Base-by-base conservation (phyloP, 2,888 invertebrate genomes). In the Zhuqinia jingwanae region DNA sequence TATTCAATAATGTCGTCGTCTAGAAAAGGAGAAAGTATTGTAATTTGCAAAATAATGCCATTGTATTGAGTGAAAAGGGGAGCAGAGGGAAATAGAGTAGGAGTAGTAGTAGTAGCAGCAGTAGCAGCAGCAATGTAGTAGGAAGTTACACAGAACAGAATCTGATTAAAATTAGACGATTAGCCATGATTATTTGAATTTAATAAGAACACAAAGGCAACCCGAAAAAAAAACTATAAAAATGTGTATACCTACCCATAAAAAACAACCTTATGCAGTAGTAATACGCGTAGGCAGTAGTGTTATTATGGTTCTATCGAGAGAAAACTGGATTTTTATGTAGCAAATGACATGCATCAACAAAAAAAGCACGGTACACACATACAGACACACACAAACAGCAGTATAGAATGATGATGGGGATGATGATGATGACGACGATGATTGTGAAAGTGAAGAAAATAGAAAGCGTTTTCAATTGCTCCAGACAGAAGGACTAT, bases 121-220 rank as follows among this genome's bases (percentile, higher is more conserved):
- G n/a, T n/a, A n/a, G n/a, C n/a, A n/a, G n/a, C n/a, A n/a, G n/a
- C n/a, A n/a, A n/a, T n/a, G n/a, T n/a, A n/a, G n/a, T n/a, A n/a
- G n/a, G n/a, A n/a, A n/a, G n/a, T n/a, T n/a, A n/a, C n/a, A n/a
- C n/a, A n/a, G n/a, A 83, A 76, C 76, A 53, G 36, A 83, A 76
- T 83, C 76, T 83, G 83, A 83, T 83, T 83, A 83, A 60, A 82
- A 82, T 82, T 82, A 50, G 76, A 22, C 76, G 83, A 83, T 83
- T 83, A 83, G 83, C 68, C 82, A 60, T 65, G 73, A 82, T 75
- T 82, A 83, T 83, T 83, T 83, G 76, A 83, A 65, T 83, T 76
- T 83, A 83, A 83, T 83, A 76, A 83, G 83, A 56, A 65, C 58
- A 45, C 42, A 76, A 75, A 58, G 17, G 53, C 73, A 50, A 22